These are phyloP conservation scores for Rhabdornis inornatus DNA, from an alignment of 2,113 vertebrate species.

Conservation along the genomic window DNA sequence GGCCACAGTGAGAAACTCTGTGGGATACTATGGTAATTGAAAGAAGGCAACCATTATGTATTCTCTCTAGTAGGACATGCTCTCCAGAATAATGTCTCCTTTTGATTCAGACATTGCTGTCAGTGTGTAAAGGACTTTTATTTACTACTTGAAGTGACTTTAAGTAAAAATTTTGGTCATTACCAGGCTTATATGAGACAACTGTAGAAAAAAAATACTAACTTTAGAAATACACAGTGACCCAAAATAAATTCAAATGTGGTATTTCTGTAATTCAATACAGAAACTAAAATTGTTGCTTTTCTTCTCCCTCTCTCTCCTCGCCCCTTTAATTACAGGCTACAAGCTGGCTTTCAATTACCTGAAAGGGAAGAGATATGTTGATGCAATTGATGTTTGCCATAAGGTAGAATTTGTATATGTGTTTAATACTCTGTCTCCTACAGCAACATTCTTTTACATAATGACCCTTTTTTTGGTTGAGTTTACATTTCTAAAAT, in stretches of 20 bases:
- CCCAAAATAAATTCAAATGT: neutral
- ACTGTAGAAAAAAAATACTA: neutral
- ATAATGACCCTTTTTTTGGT: neutral
- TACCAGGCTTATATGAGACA: neutral
- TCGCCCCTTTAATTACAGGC: slow-evolving; percentile 72
- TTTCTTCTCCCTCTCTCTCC: neutral
- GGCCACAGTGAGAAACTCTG: neutral
- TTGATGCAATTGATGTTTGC: slow-evolving; percentile 93
- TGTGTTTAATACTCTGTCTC: neutral
- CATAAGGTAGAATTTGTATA: slow-evolving; percentile 83
- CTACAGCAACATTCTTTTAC: neutral
- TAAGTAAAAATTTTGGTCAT: neutral
- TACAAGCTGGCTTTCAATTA: slow-evolving; percentile 99
- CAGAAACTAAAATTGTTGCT: neutral
- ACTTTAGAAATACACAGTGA: neutral
- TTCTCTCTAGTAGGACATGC: neutral
- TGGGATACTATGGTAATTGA: neutral
- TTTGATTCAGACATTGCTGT: neutral
- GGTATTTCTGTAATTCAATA: neutral
- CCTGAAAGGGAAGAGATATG: slow-evolving; percentile 91
- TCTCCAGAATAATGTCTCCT: neutral
- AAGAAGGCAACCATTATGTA: neutral
- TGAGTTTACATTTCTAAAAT: neutral
- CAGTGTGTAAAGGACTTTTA: neutral
- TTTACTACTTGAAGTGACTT: neutral